Percentiles rank a stretch among this genome's conserved stretches.
These are phyloP conservation scores for Enteromius anoplus DNA, from an alignment of 2,797 vertebrate species.

Conservation along the genomic window DNA sequence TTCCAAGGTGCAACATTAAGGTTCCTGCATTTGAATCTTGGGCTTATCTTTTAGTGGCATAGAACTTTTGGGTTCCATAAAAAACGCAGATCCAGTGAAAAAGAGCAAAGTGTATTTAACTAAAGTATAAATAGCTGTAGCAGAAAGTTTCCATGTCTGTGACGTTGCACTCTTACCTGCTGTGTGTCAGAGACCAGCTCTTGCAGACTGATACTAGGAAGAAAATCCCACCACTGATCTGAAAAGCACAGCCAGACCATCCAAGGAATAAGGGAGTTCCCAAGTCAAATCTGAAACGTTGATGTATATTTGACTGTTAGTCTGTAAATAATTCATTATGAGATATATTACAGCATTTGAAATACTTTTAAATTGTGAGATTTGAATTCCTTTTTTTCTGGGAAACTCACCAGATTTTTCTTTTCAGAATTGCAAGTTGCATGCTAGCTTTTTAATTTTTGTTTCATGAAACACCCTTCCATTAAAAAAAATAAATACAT, in stretches of 20 bases:
- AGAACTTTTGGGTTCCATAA: neutral
- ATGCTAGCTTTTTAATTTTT: no score
- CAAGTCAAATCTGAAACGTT: conserved; percentile 85
- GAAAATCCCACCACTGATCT: conserved; percentile 86
- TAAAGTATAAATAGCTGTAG: neutral
- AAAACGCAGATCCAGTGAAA: neutral
- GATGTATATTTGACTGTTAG: neutral
- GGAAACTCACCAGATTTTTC: no score
- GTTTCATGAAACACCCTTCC: no score
- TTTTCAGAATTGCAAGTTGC: no score
- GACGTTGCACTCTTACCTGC: conserved; percentile 64
- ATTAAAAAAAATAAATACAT: no score
- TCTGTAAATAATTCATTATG: neutral
- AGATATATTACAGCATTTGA: neutral
- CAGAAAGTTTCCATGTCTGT: neutral
- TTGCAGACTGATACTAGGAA: conserved; percentile 82
- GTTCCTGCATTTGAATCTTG: neutral
- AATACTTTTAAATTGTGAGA: no score
- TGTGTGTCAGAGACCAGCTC: conserved; percentile 24
- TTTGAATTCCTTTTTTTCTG: no score
- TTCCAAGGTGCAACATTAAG: neutral
- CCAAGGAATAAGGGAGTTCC: conserved; percentile 94
- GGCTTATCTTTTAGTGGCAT: neutral
- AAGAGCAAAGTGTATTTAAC: neutral
- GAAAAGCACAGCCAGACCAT: conserved; percentile 90